Percentiles rank a stretch among this genome's conserved stretches.
These are phyloP conservation scores for Drosophila sproati DNA, from an alignment of 1,140 invertebrate genomes.

Conservation along the genomic window DNA sequence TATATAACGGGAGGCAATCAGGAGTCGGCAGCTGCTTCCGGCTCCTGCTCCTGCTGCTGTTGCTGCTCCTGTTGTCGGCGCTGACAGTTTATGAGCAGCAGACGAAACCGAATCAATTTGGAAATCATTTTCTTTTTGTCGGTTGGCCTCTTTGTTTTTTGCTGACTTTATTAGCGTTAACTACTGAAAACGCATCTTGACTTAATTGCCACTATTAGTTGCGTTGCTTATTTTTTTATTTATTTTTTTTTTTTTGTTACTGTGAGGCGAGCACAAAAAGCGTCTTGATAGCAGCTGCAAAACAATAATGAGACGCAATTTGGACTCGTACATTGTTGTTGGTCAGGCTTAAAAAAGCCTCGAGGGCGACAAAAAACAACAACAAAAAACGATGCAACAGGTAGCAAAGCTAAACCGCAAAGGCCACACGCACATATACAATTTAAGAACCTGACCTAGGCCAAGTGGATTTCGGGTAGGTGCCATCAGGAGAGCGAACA, in stretches of 20 bases:
- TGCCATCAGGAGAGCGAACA: constrained; percentile 28
- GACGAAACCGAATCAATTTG: constrained; percentile 48
- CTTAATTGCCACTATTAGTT: constrained; percentile 78
- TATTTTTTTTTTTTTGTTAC: background rate
- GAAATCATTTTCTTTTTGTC: constrained; percentile 58
- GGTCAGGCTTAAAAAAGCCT: constrained; percentile 29
- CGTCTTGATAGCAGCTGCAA: constrained; percentile 53
- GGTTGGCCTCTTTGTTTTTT: background rate
- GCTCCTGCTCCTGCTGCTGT: constrained; percentile 24
- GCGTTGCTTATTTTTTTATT: background rate
- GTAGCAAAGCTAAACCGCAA: constrained; percentile 70
- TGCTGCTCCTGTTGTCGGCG: constrained; percentile 27
- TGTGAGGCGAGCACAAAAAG: constrained; percentile 20
- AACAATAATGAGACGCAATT: constrained; percentile 62
- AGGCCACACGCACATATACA: constrained; percentile 62
- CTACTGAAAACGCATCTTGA: constrained; percentile 65
- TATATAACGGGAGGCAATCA: constrained; percentile 1
- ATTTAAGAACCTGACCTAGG: constrained; percentile 71
- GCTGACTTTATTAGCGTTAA: constrained; percentile 63
- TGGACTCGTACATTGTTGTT: constrained; percentile 11
- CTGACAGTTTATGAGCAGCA: constrained; percentile 71
- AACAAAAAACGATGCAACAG: constrained; percentile 54
- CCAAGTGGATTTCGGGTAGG: constrained; percentile 77
- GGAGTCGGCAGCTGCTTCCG: constrained; percentile 34
- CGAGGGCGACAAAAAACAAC: constrained; percentile 17